Evolutionary conservation across 2,113 vertebrate species (phyloP).

Genomic region (Ceuthmochares aereus): DNA sequence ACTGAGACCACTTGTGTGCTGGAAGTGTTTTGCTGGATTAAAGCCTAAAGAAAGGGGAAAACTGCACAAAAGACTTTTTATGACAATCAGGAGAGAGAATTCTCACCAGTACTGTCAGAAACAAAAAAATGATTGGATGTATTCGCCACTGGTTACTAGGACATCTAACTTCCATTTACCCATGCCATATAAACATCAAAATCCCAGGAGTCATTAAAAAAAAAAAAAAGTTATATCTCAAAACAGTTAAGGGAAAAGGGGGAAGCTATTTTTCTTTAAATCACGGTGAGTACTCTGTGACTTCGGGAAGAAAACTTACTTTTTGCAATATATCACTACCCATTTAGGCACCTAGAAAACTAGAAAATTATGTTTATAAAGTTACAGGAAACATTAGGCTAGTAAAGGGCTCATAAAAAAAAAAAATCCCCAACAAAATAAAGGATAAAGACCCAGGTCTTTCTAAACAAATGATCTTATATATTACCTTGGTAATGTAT

Average conservation of each 20-base stretch:
- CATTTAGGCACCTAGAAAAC: not conserved
- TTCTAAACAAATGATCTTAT: not conserved
- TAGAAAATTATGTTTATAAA: not conserved
- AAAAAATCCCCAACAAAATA: not conserved
- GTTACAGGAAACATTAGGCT: not conserved
- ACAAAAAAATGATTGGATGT: not conserved
- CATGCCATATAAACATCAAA: not conserved
- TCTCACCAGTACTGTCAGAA: not conserved
- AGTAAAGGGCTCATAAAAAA: not conserved
- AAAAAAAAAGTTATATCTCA: not conserved
- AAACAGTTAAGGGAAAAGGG: not conserved
- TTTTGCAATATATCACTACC: not conserved
- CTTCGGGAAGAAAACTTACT: not conserved
- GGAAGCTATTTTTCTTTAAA: not conserved
- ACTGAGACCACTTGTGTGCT: slow-evolving; percentile 43
- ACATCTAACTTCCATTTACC: not conserved
- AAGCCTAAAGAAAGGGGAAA: not conserved
- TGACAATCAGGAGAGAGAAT: slow-evolving; percentile 16
- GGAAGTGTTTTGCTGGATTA: slow-evolving; percentile 44
- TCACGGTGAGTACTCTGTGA: not conserved
- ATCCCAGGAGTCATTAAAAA: not conserved
- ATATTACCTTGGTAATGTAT: not conserved
- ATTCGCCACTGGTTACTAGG: not conserved
- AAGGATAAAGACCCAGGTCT: not conserved
- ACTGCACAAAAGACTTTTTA: slow-evolving; percentile 15